A percentile compares a stretch with the other conserved stretches of the same genome.
These are phyloP conservation scores for Holotrichia oblita DNA, from an alignment of 1,140 invertebrate genomes.

Conservation along the genomic window DNA sequence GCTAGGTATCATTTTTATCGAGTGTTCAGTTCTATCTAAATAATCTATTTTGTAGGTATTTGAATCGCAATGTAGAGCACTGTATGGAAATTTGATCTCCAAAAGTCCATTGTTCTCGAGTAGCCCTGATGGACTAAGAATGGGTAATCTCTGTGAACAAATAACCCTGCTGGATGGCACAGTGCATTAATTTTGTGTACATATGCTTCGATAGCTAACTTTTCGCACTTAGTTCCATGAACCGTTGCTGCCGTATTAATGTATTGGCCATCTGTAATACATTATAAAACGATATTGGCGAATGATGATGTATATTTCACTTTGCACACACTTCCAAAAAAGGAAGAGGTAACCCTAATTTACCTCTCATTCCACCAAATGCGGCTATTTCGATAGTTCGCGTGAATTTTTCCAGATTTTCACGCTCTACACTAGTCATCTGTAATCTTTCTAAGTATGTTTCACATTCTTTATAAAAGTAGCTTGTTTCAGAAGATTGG, in stretches of 20 bases:
- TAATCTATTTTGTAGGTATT: slow-evolving; percentile 1
- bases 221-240: neutral
- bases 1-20: neutral
- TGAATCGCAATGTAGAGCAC: neutral
- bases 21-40: neutral
- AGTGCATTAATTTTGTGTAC: neutral
- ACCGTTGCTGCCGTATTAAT: neutral
- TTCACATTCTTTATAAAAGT: neutral
- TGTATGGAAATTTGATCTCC: slow-evolving; percentile 37
- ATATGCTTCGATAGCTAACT: slow-evolving; percentile 31
- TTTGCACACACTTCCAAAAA: neutral
- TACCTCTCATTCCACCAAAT: neutral
- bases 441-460: neutral
- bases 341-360: neutral
- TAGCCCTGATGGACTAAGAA: neutral
- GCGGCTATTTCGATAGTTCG: neutral
- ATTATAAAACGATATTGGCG: neutral
- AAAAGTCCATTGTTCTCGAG: neutral
- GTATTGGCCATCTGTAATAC: neutral
- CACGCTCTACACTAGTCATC: slow-evolving; percentile 3
- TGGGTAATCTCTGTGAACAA: slow-evolving; percentile 4
- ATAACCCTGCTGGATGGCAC: slow-evolving; percentile 21
- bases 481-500: neutral
- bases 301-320: neutral
- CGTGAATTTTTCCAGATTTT: neutral